phyloP scores from a whole-genome alignment of 2,797 vertebrate genomes.

The Enteromius thamalakanensis region DNA sequence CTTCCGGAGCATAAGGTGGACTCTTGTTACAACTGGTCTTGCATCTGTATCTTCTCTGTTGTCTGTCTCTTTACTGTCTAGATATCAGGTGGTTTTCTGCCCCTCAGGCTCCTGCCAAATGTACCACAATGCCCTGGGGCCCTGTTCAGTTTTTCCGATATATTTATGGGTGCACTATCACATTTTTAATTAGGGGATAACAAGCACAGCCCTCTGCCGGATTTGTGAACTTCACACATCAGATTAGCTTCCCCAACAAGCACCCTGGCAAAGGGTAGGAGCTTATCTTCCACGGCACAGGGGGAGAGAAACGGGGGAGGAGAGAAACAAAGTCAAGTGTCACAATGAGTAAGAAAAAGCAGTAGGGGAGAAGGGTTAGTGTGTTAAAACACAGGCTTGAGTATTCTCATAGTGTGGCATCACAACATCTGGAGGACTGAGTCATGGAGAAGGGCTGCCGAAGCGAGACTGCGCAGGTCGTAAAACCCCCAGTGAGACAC shows the following conservation, averaged over 20 bases:
- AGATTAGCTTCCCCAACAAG: constrained; percentile 63
- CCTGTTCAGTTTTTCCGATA: constrained; percentile 63
- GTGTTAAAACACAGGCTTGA: neutral
- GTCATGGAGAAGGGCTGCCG: constrained; percentile 61
- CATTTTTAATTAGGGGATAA: constrained; percentile 80
- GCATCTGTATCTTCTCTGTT: constrained; percentile 56
- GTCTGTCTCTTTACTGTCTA: constrained; percentile 39
- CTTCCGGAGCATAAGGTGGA: constrained; percentile 11
- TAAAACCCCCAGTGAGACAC: constrained; percentile 69
- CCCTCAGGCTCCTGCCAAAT: constrained; percentile 62
- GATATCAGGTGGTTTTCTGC: constrained; percentile 59
- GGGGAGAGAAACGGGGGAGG: constrained; percentile 19
- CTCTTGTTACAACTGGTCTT: neutral
- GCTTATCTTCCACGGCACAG: constrained; percentile 52
- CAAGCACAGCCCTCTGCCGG: constrained; percentile 68
- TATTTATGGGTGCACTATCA: constrained; percentile 70
- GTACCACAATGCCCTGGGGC: constrained; percentile 65
- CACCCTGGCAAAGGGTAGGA: constrained; percentile 56
- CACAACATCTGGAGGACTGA: constrained; percentile 56
- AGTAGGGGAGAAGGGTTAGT: constrained; percentile 24
- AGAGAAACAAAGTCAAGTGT: constrained; percentile 63
- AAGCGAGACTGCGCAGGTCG: constrained; percentile 63
- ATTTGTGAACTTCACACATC: constrained; percentile 67
- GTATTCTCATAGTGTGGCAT: constrained; percentile 23
- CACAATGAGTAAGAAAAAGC: constrained; percentile 48